Percentiles rank a stretch among this genome's conserved stretches.
These are phyloP conservation scores for Sminthurides aquaticus DNA, from an alignment of 2,888 invertebrate species.

Conservation along the genomic window DNA sequence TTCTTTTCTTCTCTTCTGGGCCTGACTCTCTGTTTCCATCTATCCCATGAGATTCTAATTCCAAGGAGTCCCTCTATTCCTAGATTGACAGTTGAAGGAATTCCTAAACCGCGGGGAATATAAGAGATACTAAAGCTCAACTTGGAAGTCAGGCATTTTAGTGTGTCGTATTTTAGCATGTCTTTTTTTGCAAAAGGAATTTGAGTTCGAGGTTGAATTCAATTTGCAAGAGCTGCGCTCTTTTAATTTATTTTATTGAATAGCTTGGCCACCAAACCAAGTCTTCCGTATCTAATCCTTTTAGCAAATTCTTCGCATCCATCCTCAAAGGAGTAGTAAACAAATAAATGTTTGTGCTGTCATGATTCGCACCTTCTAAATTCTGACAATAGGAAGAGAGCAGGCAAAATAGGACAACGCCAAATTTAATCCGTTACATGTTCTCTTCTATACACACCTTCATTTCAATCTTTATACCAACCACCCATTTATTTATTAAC, in stretches of 20 bases:
- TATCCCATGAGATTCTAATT: too few species aligned
- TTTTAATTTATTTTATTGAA: neutral
- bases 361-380: neutral
- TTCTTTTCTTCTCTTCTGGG: too few species aligned
- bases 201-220: too few species aligned
- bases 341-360: neutral
- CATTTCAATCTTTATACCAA: too few species aligned
- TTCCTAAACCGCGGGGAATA: neutral
- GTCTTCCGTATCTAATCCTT: neutral
- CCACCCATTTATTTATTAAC: too few species aligned
- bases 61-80: too few species aligned
- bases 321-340: neutral
- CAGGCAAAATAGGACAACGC: too few species aligned
- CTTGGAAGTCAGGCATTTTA: neutral
- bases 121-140: neutral
- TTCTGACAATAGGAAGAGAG: too few species aligned
- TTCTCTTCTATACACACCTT: too few species aligned
- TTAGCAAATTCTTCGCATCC: neutral
- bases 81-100: neutral
- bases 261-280: neutral
- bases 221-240: neutral
- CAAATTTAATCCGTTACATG: too few species aligned
- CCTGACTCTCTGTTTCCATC: too few species aligned
- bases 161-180: too few species aligned
- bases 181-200: neutral